Evolutionary conservation across 1,140 invertebrate species (phyloP).

Genomic region (Pseudomyrmex concolor): DNA sequence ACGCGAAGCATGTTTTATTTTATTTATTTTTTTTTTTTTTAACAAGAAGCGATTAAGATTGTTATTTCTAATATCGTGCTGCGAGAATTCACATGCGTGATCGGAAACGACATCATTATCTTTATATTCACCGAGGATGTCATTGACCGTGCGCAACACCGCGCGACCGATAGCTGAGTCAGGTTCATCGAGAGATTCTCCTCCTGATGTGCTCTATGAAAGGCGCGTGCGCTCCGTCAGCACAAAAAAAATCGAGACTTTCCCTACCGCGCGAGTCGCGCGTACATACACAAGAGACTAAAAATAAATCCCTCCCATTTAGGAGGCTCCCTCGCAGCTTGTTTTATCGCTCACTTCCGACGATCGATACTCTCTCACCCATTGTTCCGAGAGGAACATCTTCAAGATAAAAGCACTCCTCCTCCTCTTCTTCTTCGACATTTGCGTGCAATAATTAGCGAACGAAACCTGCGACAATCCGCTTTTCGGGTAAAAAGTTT

Average conservation of each 20-base stretch:
- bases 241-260: slow-evolving; percentile 49
- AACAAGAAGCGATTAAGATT: too few relatives aligned
- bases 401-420: not conserved
- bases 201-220: slow-evolving; percentile 25
- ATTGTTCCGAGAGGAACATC: slow-evolving; percentile 14
- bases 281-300: slow-evolving; percentile 24
- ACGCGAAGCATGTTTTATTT: too few relatives aligned
- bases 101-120: slow-evolving; percentile 19
- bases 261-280: slow-evolving; percentile 13
- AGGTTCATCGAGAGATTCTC: slow-evolving; percentile 43
- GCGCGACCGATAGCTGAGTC: slow-evolving; percentile 44
- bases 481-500: not conserved
- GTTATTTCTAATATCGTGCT: not conserved
- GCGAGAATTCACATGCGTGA: slow-evolving; percentile 9
- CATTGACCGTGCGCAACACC: slow-evolving; percentile 51
- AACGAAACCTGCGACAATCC: not conserved
- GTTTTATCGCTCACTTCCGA: slow-evolving; percentile 41
- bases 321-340: not conserved
- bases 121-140: slow-evolving; percentile 11
- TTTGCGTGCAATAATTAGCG: slow-evolving; percentile 35
- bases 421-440: not conserved
- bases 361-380: slow-evolving; percentile 37
- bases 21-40: too few relatives aligned
- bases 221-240: slow-evolving; percentile 47
- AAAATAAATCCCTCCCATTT: slow-evolving; percentile 51